A percentile compares a stretch with the other conserved stretches of the same genome.
Conservation (phyloP, 2,888 invertebrate genomes). For the Oligia fasciuncula region DNA sequence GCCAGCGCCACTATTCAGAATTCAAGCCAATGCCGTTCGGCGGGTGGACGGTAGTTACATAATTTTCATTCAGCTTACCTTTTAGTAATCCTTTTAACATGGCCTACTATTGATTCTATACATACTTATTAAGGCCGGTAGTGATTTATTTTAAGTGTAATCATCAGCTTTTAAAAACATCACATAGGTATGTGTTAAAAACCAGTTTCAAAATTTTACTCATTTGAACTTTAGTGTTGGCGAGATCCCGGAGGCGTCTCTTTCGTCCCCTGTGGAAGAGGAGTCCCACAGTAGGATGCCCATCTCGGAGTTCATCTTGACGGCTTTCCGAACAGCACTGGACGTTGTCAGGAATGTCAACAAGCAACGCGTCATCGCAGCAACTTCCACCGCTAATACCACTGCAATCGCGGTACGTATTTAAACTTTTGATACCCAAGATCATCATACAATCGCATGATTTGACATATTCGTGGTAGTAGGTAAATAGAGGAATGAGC, state of each 20-base stretch:
- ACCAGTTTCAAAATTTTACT: background rate
- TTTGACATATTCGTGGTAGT: background rate
- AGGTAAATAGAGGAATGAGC: background rate
- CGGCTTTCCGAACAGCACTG: constrained; percentile 83
- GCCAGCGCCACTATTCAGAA: too few species aligned
- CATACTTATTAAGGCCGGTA: too few species aligned
- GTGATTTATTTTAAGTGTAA: background rate
- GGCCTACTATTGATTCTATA: background rate
- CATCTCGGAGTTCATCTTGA: constrained; percentile 84
- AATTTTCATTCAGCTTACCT: background rate
- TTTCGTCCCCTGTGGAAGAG: constrained; percentile 61
- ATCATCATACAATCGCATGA: background rate
- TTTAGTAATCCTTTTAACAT: background rate
- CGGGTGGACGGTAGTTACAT: too few species aligned
- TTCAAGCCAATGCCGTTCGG: too few species aligned
- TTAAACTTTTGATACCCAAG: background rate
- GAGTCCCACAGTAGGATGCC: constrained; percentile 73
- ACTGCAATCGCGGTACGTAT: constrained; percentile 77
- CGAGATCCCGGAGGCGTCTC: constrained; percentile 69
- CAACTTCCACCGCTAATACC: constrained; percentile 68
- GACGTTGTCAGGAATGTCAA: constrained; percentile 86
- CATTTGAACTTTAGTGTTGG: constrained; percentile 62
- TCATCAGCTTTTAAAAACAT: background rate
- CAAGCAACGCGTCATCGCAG: constrained; percentile 74
- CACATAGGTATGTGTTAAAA: too few species aligned